Percentiles rank a stretch among this genome's conserved stretches.
phyloP scores from a whole-genome alignment of 1,140 invertebrate species.

The Pachypeltis micranthus region DNA sequence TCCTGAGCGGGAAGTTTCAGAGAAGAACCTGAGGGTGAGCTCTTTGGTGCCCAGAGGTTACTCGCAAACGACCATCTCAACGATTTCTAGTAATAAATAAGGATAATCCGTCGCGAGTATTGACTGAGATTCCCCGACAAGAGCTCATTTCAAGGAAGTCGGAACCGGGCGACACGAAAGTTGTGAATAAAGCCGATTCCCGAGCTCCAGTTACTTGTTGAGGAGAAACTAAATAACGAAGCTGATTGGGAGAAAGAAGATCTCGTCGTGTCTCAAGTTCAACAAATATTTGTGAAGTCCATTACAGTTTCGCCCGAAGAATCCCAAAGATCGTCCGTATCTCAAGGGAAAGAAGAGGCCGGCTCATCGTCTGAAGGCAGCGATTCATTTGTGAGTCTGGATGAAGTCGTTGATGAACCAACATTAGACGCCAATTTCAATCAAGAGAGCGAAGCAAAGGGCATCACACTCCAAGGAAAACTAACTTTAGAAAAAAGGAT shows the following conservation, averaged over 20 bases:
- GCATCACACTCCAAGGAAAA: not conserved
- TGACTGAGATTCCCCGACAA: not conserved
- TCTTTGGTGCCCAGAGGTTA: not conserved
- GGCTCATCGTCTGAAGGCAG: not conserved
- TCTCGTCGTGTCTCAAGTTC: too few relatives aligned
- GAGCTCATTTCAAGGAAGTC: too few relatives aligned
- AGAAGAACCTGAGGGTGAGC: not conserved
- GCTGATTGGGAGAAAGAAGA: too few relatives aligned
- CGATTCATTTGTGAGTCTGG: slow-evolving; percentile 17
- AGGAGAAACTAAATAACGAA: too few relatives aligned
- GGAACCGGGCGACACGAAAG: too few relatives aligned
- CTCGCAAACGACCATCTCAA: not conserved
- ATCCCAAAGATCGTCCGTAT: not conserved
- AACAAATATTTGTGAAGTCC: not conserved
- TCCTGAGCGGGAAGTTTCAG: not conserved
- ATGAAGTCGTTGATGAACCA: slow-evolving; percentile 15
- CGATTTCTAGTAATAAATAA: not conserved
- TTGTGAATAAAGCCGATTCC: too few relatives aligned
- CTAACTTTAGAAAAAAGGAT: not conserved
- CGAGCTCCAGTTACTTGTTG: too few relatives aligned
- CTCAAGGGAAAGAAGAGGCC: not conserved
- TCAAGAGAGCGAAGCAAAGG: not conserved
- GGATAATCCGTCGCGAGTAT: not conserved
- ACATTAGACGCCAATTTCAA: not conserved
- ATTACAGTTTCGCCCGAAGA: not conserved